phyloP scores from a whole-genome alignment of 2,888 invertebrate species.

The Xestia xanthographa region DNA sequence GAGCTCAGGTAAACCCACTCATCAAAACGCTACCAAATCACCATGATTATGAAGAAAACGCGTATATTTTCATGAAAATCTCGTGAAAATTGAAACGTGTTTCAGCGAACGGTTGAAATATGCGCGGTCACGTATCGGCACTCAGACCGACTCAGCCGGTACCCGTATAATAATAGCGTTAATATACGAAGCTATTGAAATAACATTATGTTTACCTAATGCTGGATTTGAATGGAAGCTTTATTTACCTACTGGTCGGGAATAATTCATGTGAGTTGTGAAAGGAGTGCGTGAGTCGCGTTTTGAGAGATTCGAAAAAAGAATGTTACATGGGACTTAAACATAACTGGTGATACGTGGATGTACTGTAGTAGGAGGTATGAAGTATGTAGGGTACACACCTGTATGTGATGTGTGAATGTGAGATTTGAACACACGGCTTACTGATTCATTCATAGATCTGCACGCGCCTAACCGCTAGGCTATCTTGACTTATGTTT shows the following conservation, averaged over 20 bases:
- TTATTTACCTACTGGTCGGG: conserved; percentile 54
- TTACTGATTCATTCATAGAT: too few relatives aligned
- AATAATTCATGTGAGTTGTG: conserved; percentile 46
- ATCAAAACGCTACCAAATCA: conserved; percentile 54
- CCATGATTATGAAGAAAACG: conserved; percentile 59
- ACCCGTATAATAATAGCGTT: conserved; percentile 66
- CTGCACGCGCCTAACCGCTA: too few relatives aligned
- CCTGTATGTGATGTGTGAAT: too few relatives aligned
- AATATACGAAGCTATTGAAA: conserved; percentile 67
- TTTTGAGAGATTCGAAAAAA: neutral
- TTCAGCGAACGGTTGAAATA: conserved; percentile 60
- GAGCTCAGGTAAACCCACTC: conserved; percentile 46
- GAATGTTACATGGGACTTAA: neutral
- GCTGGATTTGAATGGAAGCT: conserved; percentile 53
- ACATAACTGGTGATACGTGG: neutral
- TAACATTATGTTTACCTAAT: conserved; percentile 60
- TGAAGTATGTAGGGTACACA: too few relatives aligned
- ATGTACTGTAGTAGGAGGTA: too few relatives aligned
- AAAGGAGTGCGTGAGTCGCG: conserved; percentile 33
- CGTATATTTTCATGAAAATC: conserved; percentile 64
- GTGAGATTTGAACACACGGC: too few relatives aligned
- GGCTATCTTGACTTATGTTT: too few relatives aligned
- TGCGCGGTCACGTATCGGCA: conserved; percentile 75
- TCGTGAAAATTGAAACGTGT: conserved; percentile 71
- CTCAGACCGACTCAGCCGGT: conserved; percentile 65